Conservation (phyloP, 2,888 invertebrate genomes). For the Trypoxylon attenuatum region DNA sequence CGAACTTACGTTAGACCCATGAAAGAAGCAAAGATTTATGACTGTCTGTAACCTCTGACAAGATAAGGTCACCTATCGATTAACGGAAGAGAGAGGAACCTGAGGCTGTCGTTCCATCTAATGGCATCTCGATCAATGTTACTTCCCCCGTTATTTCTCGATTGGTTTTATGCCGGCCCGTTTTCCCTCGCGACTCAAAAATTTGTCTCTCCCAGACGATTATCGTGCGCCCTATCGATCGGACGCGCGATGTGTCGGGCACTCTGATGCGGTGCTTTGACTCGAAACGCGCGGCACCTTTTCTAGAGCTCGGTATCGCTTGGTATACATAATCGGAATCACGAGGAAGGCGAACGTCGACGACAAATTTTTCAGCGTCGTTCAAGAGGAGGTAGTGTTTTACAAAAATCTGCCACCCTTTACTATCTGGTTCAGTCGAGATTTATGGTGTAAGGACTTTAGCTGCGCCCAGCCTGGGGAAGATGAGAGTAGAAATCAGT, state of each 20-base stretch:
- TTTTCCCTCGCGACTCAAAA: constrained; percentile 12
- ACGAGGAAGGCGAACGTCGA: no score
- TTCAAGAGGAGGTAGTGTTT: background rate
- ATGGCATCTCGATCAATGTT: constrained; percentile 39
- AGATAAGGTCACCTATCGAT: constrained; percentile 56
- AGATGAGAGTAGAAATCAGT: no score
- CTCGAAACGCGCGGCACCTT: background rate
- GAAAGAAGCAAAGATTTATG: constrained; percentile 50
- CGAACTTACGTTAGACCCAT: constrained; percentile 35
- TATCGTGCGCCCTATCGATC: background rate
- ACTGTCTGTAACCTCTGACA: constrained; percentile 46
- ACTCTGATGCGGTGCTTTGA: background rate
- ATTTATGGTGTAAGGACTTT: background rate
- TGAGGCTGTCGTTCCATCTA: constrained; percentile 30
- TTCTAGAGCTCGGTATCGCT: background rate
- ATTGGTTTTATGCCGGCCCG: constrained; percentile 12
- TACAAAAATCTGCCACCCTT: background rate
- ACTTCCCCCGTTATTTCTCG: constrained; percentile 21
- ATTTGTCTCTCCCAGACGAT: constrained; percentile 15
- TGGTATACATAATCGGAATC: background rate
- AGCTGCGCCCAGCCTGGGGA: no score
- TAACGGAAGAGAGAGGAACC: constrained; percentile 35
- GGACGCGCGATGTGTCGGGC: background rate
- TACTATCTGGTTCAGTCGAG: background rate
- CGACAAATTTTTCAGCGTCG: no score